These are phyloP conservation scores for Tuberolachnus salignus DNA, from an alignment of 2,888 invertebrate genomes.

Conservation along the genomic window DNA sequence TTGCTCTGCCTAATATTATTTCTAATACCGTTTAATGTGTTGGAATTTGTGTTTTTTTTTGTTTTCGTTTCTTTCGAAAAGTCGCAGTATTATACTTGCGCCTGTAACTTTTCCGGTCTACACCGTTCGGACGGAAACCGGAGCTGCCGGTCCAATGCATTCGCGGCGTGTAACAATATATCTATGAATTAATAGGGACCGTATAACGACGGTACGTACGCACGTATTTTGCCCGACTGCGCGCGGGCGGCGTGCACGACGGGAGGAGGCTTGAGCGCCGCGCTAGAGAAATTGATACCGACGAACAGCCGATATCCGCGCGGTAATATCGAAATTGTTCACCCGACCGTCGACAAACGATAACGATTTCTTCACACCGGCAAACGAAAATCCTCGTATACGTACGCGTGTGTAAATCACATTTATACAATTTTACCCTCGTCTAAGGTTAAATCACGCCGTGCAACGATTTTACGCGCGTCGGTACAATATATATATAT, in stretches of 20 bases:
- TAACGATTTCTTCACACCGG: slow-evolving; percentile 3
- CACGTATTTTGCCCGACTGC: neutral
- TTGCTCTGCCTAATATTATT: too few species aligned
- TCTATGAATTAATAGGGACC: slow-evolving; percentile 6
- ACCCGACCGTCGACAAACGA: neutral
- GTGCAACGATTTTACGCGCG: too few species aligned
- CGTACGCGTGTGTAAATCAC: neutral
- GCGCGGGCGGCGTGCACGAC: neutral
- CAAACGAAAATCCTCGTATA: slow-evolving; percentile 7
- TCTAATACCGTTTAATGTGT: too few species aligned
- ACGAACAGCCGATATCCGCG: neutral
- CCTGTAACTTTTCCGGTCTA: too few species aligned
- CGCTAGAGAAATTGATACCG: slow-evolving; percentile 1
- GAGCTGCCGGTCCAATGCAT: neutral
- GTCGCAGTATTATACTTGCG: too few species aligned
- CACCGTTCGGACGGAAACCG: neutral
- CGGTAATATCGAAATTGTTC: slow-evolving; percentile 20
- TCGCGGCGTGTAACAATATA: neutral
- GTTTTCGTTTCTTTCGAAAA: too few species aligned
- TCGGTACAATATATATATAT: neutral
- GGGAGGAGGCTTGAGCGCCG: neutral
- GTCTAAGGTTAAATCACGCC: neutral
- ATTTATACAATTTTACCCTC: slow-evolving; percentile 7
- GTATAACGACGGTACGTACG: neutral
- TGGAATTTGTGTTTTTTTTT: too few species aligned